Evolutionary conservation across 2,113 vertebrate genomes (phyloP).

Genomic region (Laticauda laticaudata): DNA sequence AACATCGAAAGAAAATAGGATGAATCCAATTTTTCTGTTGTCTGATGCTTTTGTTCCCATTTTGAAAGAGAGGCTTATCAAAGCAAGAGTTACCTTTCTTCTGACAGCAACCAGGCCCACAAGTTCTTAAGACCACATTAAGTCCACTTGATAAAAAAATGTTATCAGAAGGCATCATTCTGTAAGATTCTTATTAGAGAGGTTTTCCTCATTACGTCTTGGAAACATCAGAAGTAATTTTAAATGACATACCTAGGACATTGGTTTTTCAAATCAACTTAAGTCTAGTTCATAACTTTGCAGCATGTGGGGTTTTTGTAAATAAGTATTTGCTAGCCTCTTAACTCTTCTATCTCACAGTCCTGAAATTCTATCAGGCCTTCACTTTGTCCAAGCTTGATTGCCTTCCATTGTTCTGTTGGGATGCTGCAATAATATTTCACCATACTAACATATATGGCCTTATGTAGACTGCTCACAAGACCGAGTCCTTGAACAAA

Average conservation of each 20-base stretch:
- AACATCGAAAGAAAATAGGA: background rate
- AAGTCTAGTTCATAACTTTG: background rate
- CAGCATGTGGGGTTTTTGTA: background rate
- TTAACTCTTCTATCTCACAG: background rate
- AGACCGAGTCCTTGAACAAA: background rate
- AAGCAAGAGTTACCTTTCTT: background rate
- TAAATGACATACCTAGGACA: background rate
- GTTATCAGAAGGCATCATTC: background rate
- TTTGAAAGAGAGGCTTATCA: background rate
- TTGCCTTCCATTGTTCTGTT: background rate
- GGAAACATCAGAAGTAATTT: background rate
- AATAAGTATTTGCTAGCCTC: background rate
- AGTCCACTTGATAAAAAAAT: background rate
- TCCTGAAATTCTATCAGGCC: background rate
- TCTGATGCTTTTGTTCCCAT: background rate
- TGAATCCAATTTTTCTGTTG: background rate
- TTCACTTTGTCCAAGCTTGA: background rate
- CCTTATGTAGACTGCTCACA: background rate
- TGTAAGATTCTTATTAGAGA: background rate
- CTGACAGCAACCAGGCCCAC: background rate
- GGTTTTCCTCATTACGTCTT: background rate
- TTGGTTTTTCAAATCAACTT: background rate
- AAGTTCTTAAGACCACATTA: background rate
- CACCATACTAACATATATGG: background rate
- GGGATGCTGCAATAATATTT: background rate